Percentiles rank a stretch among this genome's conserved stretches.
Conservation (phyloP, 2,797 vertebrate genomes). For the Iguana delicatissima region DNA sequence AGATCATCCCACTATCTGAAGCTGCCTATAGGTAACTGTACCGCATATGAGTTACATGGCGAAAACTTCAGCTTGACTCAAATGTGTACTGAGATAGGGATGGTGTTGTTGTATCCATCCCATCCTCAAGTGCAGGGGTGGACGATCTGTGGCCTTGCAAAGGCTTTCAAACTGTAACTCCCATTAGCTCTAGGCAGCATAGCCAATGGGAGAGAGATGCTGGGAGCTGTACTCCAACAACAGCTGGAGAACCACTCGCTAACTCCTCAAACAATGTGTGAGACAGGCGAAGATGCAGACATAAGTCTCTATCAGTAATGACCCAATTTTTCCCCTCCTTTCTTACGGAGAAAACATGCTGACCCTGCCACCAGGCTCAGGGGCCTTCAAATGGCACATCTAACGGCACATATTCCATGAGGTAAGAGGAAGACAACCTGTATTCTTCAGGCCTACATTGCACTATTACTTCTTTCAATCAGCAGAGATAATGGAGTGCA, state of each 20-base stretch:
- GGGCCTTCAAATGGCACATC: background rate
- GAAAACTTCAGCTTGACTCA: background rate
- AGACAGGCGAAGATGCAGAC: too few relatives aligned
- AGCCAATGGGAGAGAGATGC: background rate
- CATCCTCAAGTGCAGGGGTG: background rate
- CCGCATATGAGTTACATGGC: background rate
- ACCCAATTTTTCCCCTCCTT: background rate
- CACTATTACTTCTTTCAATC: too few relatives aligned
- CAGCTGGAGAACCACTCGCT: background rate
- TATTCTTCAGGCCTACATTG: background rate
- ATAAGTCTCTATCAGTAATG: background rate
- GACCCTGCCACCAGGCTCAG: background rate
- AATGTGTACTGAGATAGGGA: background rate
- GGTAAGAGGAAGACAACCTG: background rate
- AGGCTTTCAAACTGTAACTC: background rate
- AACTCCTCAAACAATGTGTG: background rate
- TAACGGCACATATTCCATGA: too few relatives aligned
- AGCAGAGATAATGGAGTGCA: too few relatives aligned
- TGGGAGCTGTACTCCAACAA: background rate
- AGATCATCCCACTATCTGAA: background rate
- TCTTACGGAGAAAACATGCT: background rate
- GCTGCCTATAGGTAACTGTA: background rate
- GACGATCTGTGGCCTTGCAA: background rate
- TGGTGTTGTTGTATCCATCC: fast-evolving
- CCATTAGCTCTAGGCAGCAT: background rate